Evolutionary conservation across 2,888 invertebrate species (phyloP).

Genomic region (Ommatoiulus sabulosus): DNA sequence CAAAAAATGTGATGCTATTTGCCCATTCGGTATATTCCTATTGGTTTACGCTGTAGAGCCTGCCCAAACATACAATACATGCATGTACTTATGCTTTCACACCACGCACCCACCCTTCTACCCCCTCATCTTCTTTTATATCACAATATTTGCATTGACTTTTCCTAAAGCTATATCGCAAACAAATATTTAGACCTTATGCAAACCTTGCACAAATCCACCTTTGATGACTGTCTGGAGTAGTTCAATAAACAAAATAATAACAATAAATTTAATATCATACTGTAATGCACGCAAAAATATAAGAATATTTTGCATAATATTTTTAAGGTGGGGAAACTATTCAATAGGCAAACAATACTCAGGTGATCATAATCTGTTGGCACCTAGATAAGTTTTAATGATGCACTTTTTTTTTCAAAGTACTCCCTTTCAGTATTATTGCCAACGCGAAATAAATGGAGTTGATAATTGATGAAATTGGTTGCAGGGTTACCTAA

Average conservation of each 20-base stretch:
- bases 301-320: too few species aligned
- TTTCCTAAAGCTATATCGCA: not conserved
- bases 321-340: too few species aligned
- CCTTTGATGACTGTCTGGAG: constrained; percentile 12
- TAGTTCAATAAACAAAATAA: not conserved
- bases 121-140: constrained; percentile 13
- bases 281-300: too few species aligned
- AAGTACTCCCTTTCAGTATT: too few species aligned
- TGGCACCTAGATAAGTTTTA: too few species aligned
- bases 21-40: not conserved
- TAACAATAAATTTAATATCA: too few species aligned
- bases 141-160: not conserved
- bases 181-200: not conserved
- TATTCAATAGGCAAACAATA: too few species aligned
- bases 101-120: constrained; percentile 32
- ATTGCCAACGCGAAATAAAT: too few species aligned
- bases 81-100: constrained; percentile 14
- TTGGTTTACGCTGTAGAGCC: constrained; percentile 13
- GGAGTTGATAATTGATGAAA: too few species aligned
- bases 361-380: too few species aligned
- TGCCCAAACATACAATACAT: not conserved
- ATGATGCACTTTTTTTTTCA: too few species aligned
- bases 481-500: not conserved
- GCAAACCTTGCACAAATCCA: not conserved
- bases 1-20: not conserved